Base-by-base conservation (phyloP, 2,113 vertebrate species). In the Tenrec ecaudatus region DNA sequence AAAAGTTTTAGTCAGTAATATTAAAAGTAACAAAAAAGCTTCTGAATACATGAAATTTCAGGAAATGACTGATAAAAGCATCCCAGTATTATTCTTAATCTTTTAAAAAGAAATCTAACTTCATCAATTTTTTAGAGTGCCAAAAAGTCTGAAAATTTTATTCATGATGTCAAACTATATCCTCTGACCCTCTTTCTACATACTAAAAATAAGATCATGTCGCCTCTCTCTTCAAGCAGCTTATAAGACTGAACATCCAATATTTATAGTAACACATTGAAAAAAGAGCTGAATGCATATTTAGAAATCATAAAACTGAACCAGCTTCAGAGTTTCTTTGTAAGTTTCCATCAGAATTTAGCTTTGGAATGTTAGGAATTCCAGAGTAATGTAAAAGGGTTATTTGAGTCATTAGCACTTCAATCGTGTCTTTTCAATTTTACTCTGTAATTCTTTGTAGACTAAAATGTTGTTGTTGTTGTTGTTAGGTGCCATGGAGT, bases 71-170 rank as follows among this genome's bases (percentile, higher is more conserved):
- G 9, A 29, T 86, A 90, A 58, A 92, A 4, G 82, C 47, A 71
- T 84, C 5, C 6, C 85, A 68, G 57, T 38, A 89, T 23, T 4
- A 31, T 47, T 83, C 12, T 38, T 53, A 68, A 81, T 58, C 4
- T 76, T 69, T 71, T 40, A n/a, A 36, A 91, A 94, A 83, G 19
- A 85, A 92, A 93, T 40, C 11, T 17, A 92, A 64, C 1, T 91
- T 58, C 15, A 69, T 77, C 8, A 3, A 2, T 29, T 81, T 81
- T 83, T 84, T 29, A 92, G 19, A 91, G 38, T 84, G 66, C 19
- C n/a, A 86, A 85, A 73, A 71, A 31, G 53, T 69, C 3, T 75
- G 4, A n/a, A 89, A 64, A 82, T 53, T 27, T 82, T 11, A 90
- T 77, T 78, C 58, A 0, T 69, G 81, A 75, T 80, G 2, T 75